Evolutionary conservation across 2,888 invertebrate genomes (phyloP).

Genomic region (Drosophila histrio): DNA sequence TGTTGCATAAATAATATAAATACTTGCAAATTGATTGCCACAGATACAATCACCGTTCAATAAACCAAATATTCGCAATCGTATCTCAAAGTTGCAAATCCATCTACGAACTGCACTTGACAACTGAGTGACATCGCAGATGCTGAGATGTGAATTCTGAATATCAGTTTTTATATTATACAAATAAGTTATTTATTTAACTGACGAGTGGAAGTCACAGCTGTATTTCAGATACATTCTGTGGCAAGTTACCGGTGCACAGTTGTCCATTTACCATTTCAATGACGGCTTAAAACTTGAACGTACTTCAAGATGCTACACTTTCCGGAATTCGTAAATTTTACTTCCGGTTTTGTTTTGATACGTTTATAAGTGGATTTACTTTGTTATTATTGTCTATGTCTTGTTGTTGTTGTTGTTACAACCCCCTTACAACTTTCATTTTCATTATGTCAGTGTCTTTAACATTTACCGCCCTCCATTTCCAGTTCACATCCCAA

Average conservation of each 20-base stretch:
- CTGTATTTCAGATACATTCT: not conserved
- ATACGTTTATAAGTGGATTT: conserved; percentile 50
- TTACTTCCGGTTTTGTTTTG: conserved; percentile 40
- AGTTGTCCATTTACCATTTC: conserved; percentile 4
- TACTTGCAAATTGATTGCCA: conserved; percentile 54
- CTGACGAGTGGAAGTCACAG: not conserved
- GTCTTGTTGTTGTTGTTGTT: not conserved
- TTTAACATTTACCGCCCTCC: conserved; percentile 44
- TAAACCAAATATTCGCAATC: not conserved
- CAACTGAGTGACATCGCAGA: conserved; percentile 1
- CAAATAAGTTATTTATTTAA: not conserved
- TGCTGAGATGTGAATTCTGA: not conserved
- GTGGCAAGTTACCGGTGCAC: not conserved
- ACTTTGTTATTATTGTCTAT: conserved; percentile 13
- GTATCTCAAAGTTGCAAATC: conserved; percentile 16
- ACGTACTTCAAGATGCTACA: conserved; percentile 5
- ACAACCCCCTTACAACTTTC: conserved; percentile 34
- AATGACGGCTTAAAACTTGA: conserved; percentile 10
- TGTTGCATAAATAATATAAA: conserved; percentile 43
- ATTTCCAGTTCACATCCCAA: conserved; percentile 25
- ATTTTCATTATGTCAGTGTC: conserved; percentile 59
- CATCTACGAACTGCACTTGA: not conserved
- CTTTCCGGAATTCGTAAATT: conserved; percentile 17
- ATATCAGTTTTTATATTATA: not conserved
- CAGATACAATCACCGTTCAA: conserved; percentile 33